Evolutionary conservation across 2,797 vertebrate species (phyloP).

Genomic region (Scolopax rusticola): DNA sequence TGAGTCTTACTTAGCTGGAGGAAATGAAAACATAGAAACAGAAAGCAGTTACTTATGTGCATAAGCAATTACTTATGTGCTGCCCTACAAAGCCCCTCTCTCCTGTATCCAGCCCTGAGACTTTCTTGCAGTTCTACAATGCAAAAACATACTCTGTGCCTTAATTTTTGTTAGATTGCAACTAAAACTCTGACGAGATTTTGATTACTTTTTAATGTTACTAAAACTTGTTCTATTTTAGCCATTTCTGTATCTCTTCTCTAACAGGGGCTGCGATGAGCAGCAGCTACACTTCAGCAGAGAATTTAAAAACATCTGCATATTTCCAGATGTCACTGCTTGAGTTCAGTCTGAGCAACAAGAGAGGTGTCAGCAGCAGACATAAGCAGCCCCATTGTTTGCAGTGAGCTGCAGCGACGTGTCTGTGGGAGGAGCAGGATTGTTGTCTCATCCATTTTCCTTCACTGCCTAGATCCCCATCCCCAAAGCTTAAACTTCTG

Average conservation of each 20-base stretch:
- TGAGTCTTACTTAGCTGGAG: not conserved
- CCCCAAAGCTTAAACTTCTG: too few relatives aligned
- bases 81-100: not conserved
- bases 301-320: not conserved
- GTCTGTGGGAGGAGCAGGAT: fast-evolving
- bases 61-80: not conserved
- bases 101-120: not conserved
- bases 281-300: not conserved
- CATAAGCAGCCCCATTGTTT: not conserved
- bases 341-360: not conserved
- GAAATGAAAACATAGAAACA: not conserved
- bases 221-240: not conserved
- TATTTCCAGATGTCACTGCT: not conserved
- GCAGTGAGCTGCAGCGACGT: not conserved
- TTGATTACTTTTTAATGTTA: not conserved
- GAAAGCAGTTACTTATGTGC: not conserved
- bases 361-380: not conserved
- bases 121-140: not conserved
- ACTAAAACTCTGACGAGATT: not conserved
- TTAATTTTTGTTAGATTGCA: not conserved
- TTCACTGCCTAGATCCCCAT: not conserved
- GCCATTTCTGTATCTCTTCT: not conserved
- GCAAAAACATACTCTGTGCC: not conserved
- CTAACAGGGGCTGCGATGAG: too few relatives aligned
- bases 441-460: not conserved